Conservation (phyloP, 1,140 invertebrate genomes). For the Archegozetes longisetosus region DNA sequence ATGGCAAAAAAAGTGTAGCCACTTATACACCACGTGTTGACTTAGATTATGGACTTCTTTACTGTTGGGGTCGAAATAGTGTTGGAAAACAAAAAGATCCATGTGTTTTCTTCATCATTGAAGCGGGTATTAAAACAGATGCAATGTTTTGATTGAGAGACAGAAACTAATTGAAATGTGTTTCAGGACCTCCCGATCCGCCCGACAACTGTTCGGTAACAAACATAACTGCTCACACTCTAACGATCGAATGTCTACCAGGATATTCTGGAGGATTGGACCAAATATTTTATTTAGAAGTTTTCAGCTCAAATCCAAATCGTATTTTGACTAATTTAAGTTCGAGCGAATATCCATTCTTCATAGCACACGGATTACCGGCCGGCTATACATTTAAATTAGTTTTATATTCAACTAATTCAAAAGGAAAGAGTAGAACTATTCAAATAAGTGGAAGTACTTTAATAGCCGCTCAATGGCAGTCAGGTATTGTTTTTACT, state of each 20-base stretch:
- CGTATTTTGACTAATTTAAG: conserved; percentile 10
- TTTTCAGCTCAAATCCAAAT: conserved; percentile 39
- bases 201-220: conserved; percentile 21
- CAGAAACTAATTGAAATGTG: no score
- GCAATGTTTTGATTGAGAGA: no score
- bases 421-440: conserved; percentile 19
- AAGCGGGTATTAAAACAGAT: conserved; percentile 16
- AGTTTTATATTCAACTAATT: conserved; percentile 21
- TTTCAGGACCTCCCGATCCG: conserved; percentile 23
- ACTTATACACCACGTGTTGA: conserved; percentile 11
- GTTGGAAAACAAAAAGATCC: conserved; percentile 24
- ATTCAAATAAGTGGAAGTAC: conserved; percentile 20
- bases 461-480: conserved; percentile 16
- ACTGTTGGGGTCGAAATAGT: conserved; percentile 24
- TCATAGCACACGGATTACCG: conserved; percentile 17
- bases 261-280: conserved; percentile 64
- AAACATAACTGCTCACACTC: conserved; percentile 12
- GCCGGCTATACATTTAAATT: conserved; percentile 11
- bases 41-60: conserved; percentile 18
- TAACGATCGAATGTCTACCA: conserved; percentile 51
- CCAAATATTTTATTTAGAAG: conserved; percentile 64
- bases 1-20: conserved; percentile 6
- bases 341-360: conserved; percentile 18
- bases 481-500: conserved; percentile 22
- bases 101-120: conserved; percentile 20